Evolutionary conservation across 2,888 invertebrate genomes (phyloP), one percentile per base, ranked within the genome.

Genomic region (Encarsia formosa): DNA sequence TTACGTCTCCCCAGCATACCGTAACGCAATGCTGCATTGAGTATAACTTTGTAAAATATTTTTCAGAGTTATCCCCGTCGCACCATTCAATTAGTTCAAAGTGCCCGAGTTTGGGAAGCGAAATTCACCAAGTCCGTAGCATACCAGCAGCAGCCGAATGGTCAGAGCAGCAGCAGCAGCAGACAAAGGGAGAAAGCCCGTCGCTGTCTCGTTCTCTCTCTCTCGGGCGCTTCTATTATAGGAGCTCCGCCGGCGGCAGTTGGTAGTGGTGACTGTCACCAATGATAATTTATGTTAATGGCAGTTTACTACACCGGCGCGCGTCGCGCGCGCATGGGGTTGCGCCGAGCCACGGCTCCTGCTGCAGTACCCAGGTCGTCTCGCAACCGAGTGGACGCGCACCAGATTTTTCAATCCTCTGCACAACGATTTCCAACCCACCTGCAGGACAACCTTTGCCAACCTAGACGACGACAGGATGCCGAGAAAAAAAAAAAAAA

Each of bases 221-320:
- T 42, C 24, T 23, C 29, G 19, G 11, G 23, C 22, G 4, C 24
- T 24, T 23, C n/a, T 22, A 11, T n/a, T 6, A 6, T 8, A 18
- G 8, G 8, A 11, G 38, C 38, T 9, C 5, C 13, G 19, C 19
- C 6, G n/a, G 38, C 38, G 11, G 15, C 34, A 34, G 15, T 29
- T 42, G 59, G 67, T 66, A 62, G 69, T 66, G 61, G 69, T 69
- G 71, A 78, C 80, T 79, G 80, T 81, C 80, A 77, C 78, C 78
- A 75, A 77, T 77, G 78, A 79, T 80, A 80, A 81, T 80, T 80
- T 75, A 75, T 74, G 73, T 70, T 74, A 74, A 75, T 73, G 72
- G 70, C 66, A 64, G 66, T 67, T 69, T 64, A n/a, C n/a, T n/a
- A 65, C 67, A 66, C 63, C 65, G 68, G 59, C 62, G 59, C 58